Percentiles rank a stretch among this genome's conserved stretches.
phyloP scores from a whole-genome alignment of 2,797 vertebrate species.

The Octomys mimax region DNA sequence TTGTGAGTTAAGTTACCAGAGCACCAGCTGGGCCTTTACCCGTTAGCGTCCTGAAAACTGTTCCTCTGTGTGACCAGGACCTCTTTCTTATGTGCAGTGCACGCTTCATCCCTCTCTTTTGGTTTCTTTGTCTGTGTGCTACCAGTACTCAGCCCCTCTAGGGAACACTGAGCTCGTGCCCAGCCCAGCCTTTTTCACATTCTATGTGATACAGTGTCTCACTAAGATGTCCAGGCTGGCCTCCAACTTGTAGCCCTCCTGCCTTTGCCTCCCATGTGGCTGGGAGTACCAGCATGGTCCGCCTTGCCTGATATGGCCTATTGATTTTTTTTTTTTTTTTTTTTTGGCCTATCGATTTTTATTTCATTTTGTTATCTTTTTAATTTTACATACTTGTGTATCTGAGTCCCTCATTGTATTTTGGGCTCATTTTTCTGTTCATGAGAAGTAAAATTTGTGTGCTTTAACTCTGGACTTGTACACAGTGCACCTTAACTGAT shows the following conservation, averaged over 20 bases:
- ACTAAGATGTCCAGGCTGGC: background rate
- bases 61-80: background rate
- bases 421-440: background rate
- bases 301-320: background rate
- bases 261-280: too few species aligned
- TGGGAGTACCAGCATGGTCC: too few species aligned
- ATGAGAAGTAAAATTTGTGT: background rate
- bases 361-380: background rate
- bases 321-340: background rate
- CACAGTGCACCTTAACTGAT: accelerated
- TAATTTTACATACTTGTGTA: background rate
- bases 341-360: too few species aligned
- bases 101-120: background rate
- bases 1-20: too few species aligned
- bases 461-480: background rate
- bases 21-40: background rate
- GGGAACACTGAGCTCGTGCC: background rate
- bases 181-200: too few species aligned
- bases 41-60: background rate
- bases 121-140: background rate
- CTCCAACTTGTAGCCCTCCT: background rate
- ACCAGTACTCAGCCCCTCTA: background rate
- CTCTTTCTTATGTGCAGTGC: background rate
- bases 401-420: background rate
- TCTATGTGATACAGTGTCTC: background rate